Base-by-base conservation (phyloP, 1,140 invertebrate species). In the Macrobrachium nipponense region DNA sequence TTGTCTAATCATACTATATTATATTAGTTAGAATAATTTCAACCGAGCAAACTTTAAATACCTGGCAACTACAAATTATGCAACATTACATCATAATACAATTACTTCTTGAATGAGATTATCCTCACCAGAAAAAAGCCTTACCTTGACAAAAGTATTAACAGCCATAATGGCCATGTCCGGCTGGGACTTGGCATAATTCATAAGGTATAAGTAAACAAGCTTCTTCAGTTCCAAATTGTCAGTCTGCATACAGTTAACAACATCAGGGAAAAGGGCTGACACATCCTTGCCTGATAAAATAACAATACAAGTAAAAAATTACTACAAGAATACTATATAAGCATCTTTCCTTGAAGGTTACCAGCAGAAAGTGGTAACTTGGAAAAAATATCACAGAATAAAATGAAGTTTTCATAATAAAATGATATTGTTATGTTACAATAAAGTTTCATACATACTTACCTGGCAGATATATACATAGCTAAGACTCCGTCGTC, bases 151-250 rank as follows among this genome's bases (percentile, higher is more conserved):
- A 94, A 99, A 99, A 36, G 99, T 99, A 93, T 99, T 99, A 58
- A 99, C 99, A 61, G 99, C 99, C 98, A 99, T 99, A 83, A 99
- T 99, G 78, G 99, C 98, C 96, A 99, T 98, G 91, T 99, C 99
- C 14, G 99, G 99, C 92, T 99, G 99, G 89, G 97, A 99, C 92
- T 99, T 99, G 77, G 99, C 99, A 93, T 99, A 99, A 92, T 99
- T 99, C 99, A 99, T 99, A 81, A 99, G 92, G 91, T 99, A 99
- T 23, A 99, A 93, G 91, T 99, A 99, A 0, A 99, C 99, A 62
- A 99, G 93, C 90, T 99, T 99, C 93, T 99, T 99, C 89, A 99
- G 92, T 92, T 99, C 99, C 91, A 99, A 93, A 92, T 99, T 99
- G 91, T 99, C 99, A 12, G 99, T 99, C 92, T 99, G 99, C 98